Conservation (phyloP, 1,140 invertebrate genomes). For the Globodera ellingtonae region DNA sequence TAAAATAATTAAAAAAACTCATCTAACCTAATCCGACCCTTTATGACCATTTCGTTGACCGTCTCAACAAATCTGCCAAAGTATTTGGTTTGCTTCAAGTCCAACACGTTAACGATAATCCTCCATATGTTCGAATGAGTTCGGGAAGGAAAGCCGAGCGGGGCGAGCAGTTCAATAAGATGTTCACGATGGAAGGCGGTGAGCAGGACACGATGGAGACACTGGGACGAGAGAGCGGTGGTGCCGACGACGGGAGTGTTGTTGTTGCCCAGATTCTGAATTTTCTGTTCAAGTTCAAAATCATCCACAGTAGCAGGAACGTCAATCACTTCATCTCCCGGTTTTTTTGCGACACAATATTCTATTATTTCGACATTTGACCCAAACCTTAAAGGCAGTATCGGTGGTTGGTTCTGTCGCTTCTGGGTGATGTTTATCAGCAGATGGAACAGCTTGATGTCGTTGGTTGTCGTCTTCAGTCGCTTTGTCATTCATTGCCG, state of each 20-base stretch:
- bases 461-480: too few species aligned
- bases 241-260: not conserved
- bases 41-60: not conserved
- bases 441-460: too few species aligned
- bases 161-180: slow-evolving; percentile 14
- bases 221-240: too few species aligned
- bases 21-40: not conserved
- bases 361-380: too few species aligned
- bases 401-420: too few species aligned
- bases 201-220: slow-evolving; percentile 1
- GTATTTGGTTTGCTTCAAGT: slow-evolving; percentile 8
- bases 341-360: not conserved
- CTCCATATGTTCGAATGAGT: slow-evolving; percentile 14
- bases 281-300: not conserved
- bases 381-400: too few species aligned
- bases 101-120: slow-evolving; percentile 9
- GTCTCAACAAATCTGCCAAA: not conserved
- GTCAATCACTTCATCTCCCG: not conserved
- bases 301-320: too few species aligned
- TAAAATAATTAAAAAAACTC: not conserved
- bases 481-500: too few species aligned
- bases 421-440: too few species aligned
- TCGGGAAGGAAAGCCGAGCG: not conserved
- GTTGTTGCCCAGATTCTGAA: not conserved
- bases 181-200: slow-evolving; percentile 3